Conservation (phyloP, 2,113 vertebrate genomes). For the Recurvirostra avosetta region DNA sequence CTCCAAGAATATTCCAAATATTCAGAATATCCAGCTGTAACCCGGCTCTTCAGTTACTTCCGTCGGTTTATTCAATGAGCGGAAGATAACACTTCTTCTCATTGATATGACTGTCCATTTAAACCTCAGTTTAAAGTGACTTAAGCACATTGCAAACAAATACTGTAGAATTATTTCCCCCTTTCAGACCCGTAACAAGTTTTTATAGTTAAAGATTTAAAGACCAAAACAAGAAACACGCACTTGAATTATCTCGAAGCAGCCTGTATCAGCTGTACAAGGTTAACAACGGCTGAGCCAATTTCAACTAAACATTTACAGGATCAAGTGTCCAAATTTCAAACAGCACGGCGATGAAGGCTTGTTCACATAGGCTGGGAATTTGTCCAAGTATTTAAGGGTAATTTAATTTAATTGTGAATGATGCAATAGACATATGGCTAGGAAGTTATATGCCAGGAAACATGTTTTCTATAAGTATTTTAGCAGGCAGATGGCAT, state of each 20-base stretch:
- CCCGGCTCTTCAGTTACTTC: neutral
- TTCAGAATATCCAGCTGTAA: neutral
- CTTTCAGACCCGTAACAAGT: neutral
- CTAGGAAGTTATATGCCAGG: conserved; percentile 54
- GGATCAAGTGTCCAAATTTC: neutral
- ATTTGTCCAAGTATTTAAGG: conserved; percentile 27
- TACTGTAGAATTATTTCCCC: neutral
- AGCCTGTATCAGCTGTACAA: neutral
- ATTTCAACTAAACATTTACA: neutral
- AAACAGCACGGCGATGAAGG: neutral
- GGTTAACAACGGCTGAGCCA: neutral
- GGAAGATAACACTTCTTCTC: neutral
- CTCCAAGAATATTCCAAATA: neutral
- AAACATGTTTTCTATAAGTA: conserved; percentile 56
- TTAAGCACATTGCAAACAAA: rapidly evolving
- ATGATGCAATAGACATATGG: conserved; percentile 63
- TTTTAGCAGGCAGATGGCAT: conserved; percentile 60
- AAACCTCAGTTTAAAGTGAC: neutral
- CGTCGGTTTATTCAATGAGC: neutral
- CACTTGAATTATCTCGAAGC: neutral
- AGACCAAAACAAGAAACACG: neutral
- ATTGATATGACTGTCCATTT: rapidly evolving
- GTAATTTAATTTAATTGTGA: conserved; percentile 48
- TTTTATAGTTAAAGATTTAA: neutral
- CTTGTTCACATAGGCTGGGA: conserved; percentile 14